Evolutionary conservation across 1,140 invertebrate genomes (phyloP).

Genomic region (Grapholita molesta): DNA sequence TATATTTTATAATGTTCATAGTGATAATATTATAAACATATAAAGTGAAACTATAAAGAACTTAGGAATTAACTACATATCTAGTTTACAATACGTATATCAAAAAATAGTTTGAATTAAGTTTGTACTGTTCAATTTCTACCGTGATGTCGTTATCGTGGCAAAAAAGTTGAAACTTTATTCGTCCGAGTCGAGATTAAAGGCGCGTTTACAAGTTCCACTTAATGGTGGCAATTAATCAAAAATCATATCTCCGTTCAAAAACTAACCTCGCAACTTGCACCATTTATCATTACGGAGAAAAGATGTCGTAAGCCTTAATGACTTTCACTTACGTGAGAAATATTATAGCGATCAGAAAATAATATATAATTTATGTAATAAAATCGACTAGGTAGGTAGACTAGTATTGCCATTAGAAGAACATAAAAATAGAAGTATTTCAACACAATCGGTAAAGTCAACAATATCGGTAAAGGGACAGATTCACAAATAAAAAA

Average conservation of each 20-base stretch:
- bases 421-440: too few species aligned
- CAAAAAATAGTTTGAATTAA: neutral
- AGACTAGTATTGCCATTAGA: too few species aligned
- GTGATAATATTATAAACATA: too few species aligned
- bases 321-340: slow-evolving; percentile 12
- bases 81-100: too few species aligned
- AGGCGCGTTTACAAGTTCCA: slow-evolving; percentile 1
- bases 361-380: neutral
- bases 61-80: too few species aligned
- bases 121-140: neutral
- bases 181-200: slow-evolving; percentile 4
- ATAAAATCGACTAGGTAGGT: neutral
- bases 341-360: neutral
- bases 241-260: slow-evolving; percentile 14
- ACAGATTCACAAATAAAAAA: too few species aligned
- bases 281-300: neutral
- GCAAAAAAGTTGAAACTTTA: slow-evolving; percentile 7
- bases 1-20: too few species aligned
- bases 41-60: too few species aligned
- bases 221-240: slow-evolving; percentile 8
- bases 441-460: too few species aligned
- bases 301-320: neutral
- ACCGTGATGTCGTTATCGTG: neutral
- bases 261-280: slow-evolving; percentile 6
- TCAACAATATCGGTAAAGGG: too few species aligned